A percentile compares a stretch with the other conserved stretches of the same genome.
Evolutionary conservation across 2,888 invertebrate species (phyloP).

Genomic region (Cremastinae sp.): DNA sequence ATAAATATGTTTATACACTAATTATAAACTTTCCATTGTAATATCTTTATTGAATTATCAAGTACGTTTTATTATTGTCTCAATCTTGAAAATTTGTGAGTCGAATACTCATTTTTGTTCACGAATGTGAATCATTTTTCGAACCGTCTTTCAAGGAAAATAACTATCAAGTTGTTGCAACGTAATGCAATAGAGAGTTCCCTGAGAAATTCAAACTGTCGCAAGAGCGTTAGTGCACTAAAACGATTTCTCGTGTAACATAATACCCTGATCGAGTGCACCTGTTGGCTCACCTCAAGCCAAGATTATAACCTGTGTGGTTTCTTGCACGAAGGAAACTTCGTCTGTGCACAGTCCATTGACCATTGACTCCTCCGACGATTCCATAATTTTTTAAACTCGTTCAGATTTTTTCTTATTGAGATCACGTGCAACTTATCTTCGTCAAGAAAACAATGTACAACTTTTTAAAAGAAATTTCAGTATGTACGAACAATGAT

Average conservation of each 20-base stretch:
- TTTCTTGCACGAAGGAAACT: slow-evolving; percentile 40
- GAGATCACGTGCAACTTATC: not conserved
- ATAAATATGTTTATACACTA: too few species aligned
- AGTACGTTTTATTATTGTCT: too few species aligned
- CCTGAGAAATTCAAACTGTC: slow-evolving; percentile 65
- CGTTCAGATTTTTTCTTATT: not conserved
- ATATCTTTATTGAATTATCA: too few species aligned
- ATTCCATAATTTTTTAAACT: not conserved
- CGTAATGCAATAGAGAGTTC: slow-evolving; percentile 28
- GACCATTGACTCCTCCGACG: slow-evolving; percentile 19
- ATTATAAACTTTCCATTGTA: too few species aligned
- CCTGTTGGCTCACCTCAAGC: slow-evolving; percentile 76
- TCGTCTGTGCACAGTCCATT: slow-evolving; percentile 31
- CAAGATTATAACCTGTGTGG: slow-evolving; percentile 67
- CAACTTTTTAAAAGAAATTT: too few species aligned
- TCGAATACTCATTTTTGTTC: too few species aligned
- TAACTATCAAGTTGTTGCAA: slow-evolving; percentile 12
- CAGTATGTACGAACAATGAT: too few species aligned
- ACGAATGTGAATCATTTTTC: not conserved
- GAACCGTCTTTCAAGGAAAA: not conserved
- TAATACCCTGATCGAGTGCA: slow-evolving; percentile 74
- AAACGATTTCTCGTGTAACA: slow-evolving; percentile 70
- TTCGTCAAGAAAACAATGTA: not conserved
- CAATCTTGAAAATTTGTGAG: too few species aligned
- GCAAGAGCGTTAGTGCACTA: slow-evolving; percentile 59